Percentiles rank a stretch among this genome's conserved stretches.
Evolutionary conservation across 2,888 invertebrate genomes (phyloP).

Genomic region (Drosophila meridionalis): DNA sequence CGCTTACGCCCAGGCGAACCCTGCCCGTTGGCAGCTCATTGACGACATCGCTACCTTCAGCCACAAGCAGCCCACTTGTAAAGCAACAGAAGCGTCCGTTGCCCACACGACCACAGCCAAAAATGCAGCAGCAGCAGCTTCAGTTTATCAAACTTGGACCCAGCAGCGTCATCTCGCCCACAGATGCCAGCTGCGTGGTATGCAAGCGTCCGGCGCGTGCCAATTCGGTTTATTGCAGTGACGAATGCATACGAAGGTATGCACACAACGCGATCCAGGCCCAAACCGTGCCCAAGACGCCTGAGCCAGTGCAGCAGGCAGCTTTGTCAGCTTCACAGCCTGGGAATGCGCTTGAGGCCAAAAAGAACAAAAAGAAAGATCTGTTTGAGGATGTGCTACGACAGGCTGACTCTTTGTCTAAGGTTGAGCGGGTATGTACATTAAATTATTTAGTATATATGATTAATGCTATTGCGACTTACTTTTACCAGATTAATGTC

Average conservation of each 20-base stretch:
- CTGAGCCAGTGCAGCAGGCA: constrained; percentile 54
- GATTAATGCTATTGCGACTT: background rate
- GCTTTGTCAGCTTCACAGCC: constrained; percentile 17
- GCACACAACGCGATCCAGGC: constrained; percentile 88
- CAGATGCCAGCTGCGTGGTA: constrained; percentile 87
- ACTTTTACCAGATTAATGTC: constrained; percentile 88
- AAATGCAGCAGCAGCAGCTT: constrained; percentile 64
- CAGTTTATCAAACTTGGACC: constrained; percentile 65
- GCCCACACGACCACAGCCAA: constrained; percentile 30
- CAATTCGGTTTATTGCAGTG: constrained; percentile 95
- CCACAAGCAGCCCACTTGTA: background rate
- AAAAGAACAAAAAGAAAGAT: constrained; percentile 83
- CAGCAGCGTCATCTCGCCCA: constrained; percentile 25
- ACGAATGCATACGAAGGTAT: constrained; percentile 93
- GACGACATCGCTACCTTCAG: constrained; percentile 14
- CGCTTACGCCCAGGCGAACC: constrained; percentile 25
- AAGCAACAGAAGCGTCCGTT: constrained; percentile 24
- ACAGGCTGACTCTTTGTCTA: constrained; percentile 80
- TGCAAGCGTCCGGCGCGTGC: constrained; percentile 90
- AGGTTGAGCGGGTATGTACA: constrained; percentile 81
- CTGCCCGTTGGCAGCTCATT: constrained; percentile 7
- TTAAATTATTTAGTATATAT: background rate
- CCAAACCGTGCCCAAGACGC: constrained; percentile 62
- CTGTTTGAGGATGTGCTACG: constrained; percentile 84
- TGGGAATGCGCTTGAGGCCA: constrained; percentile 65